Base-by-base conservation (phyloP, 2,113 vertebrate species). In the Hippocampus comes region DNA sequence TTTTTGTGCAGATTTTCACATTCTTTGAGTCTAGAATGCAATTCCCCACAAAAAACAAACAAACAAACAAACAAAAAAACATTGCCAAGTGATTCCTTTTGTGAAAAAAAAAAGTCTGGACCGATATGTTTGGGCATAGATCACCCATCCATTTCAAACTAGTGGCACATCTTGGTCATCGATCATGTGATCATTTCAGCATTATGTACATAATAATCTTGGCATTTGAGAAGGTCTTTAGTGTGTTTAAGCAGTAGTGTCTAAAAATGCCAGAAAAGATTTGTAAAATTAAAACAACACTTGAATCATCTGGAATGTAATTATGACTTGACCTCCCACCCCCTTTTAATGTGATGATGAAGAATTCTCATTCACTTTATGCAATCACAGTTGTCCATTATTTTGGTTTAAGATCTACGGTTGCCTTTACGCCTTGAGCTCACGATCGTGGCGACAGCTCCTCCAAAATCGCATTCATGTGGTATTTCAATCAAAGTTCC, bases 351-450 rank as follows among this genome's bases (percentile, higher is more conserved):
- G 56, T 59, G 27, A 27, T 25, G 8, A 56, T 23, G 2, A 14
- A n/a, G n/a, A 59, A 59, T 59, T 15, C 3, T 15, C 56, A 21
- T 49, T 63, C 53, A 43, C 65, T 57, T 10, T 18, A 23, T 11
- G 67, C 55, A 64, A 73, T 74, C 57, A 72, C 57, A 4, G 2
- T 71, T 80, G 82, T 78, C 70, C 67, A 74, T 76, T 59, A 63
- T 43, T 2, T 75, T 68, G 34, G 61, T 70, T 73, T 12, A 12
- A 51, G 68, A 67, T 64, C 12, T 30, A 7, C 21, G n/a, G 0
- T 79, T 11, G 46, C 21, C 23, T 59, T 59, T 59, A 59, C 15
- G 23, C 4, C 56, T 59, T 59, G 56, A 59, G 23, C 12, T 59
- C 27, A 27, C 23, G 15, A 59, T 25, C 25, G 5, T 59, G 23